A percentile compares a stretch with the other conserved stretches of the same genome.
Conservation (phyloP, 2,113 vertebrate species). For the Junco hyemalis region DNA sequence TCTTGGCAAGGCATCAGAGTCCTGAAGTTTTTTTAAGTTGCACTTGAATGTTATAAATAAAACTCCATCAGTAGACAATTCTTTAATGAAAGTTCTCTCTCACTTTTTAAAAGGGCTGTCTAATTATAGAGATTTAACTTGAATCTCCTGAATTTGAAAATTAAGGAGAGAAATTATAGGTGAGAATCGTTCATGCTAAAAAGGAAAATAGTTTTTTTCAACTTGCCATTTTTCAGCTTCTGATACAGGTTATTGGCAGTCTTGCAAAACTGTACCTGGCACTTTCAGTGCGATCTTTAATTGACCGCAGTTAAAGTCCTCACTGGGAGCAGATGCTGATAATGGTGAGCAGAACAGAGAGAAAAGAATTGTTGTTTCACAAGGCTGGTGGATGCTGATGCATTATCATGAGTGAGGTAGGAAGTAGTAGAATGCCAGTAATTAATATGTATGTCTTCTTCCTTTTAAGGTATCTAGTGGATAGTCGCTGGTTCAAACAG, state of each 20-base stretch:
- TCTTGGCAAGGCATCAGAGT: background rate
- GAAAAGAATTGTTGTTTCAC: background rate
- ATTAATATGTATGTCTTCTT: constrained; percentile 9
- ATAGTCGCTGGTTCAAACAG: constrained; percentile 99
- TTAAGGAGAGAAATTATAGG: background rate
- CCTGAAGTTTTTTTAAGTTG: background rate
- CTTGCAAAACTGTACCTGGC: background rate
- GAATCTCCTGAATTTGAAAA: background rate
- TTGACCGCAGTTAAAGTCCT: background rate
- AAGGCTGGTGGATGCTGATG: background rate
- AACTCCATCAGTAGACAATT: background rate
- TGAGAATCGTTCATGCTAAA: background rate
- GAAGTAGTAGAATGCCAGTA: background rate
- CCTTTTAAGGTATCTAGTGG: constrained; percentile 90
- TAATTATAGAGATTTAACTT: background rate
- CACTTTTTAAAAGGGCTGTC: background rate
- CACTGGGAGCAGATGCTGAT: background rate
- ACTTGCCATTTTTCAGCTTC: background rate
- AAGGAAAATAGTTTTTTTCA: background rate
- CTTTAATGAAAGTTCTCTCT: background rate
- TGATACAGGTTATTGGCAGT: rapidly evolving
- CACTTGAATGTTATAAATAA: background rate
- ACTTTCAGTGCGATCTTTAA: background rate
- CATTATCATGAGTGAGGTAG: background rate
- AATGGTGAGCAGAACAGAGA: background rate